Evolutionary conservation across 2,888 invertebrate species (phyloP).

Genomic region (Campaea margaritaria): DNA sequence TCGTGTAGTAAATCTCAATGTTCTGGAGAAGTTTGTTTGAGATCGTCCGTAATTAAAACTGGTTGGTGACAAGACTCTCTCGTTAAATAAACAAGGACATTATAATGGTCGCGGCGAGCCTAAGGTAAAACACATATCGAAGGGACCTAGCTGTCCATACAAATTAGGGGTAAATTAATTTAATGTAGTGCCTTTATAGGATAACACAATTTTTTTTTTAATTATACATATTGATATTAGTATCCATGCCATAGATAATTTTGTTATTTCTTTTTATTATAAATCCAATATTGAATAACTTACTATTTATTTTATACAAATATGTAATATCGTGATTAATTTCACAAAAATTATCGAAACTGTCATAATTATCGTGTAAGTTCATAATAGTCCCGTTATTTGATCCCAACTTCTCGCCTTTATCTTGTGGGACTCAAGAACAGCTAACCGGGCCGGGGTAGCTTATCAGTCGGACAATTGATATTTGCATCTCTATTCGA

Average conservation of each 20-base stretch:
- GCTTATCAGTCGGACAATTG: background rate
- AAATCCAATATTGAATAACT: too few species aligned
- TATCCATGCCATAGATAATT: too few species aligned
- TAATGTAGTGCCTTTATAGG: background rate
- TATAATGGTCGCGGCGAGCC: background rate
- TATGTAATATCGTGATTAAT: too few species aligned
- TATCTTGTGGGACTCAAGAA: background rate
- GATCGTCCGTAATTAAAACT: constrained; percentile 25
- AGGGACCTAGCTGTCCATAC: too few species aligned
- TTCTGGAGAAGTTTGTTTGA: constrained; percentile 2
- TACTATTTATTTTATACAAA: too few species aligned
- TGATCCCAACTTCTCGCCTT: background rate
- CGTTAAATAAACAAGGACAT: constrained; percentile 2
- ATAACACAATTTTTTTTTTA: background rate
- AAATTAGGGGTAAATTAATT: too few species aligned
- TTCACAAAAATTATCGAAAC: background rate
- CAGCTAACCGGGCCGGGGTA: background rate
- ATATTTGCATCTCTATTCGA: background rate
- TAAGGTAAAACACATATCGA: too few species aligned
- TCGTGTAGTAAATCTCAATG: constrained; percentile 25
- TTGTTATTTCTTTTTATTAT: too few species aligned
- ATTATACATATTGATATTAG: too few species aligned
- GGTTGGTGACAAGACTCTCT: constrained; percentile 18
- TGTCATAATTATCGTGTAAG: background rate
- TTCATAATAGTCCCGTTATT: background rate